These are phyloP conservation scores for Circaetus gallicus DNA, from an alignment of 2,113 vertebrate genomes.

Conservation along the genomic window DNA sequence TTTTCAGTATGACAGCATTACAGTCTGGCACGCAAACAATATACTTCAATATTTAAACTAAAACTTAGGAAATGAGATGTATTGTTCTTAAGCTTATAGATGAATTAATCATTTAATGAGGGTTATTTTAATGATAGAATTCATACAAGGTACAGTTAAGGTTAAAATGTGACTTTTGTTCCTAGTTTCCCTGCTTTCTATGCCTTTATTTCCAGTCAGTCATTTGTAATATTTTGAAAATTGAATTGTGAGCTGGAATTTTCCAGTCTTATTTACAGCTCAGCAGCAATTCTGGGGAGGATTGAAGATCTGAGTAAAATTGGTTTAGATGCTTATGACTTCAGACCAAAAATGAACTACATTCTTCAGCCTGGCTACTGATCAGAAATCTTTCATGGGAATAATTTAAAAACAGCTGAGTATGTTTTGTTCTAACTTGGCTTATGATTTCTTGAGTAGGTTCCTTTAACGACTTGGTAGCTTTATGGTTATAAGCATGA, in stretches of 20 bases:
- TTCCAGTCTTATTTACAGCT: not conserved
- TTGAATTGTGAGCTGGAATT: not conserved
- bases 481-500: not conserved
- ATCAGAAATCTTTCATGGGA: not conserved
- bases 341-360: not conserved
- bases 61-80: not conserved
- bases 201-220: not conserved
- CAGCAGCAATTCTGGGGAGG: not conserved
- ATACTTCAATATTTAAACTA: not conserved
- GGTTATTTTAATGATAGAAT: not conserved
- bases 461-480: not conserved
- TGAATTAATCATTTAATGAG: not conserved
- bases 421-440: not conserved
- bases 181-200: not conserved
- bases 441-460: not conserved
- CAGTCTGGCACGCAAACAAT: not conserved
- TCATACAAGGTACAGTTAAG: not conserved
- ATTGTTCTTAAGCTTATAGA: slow-evolving; percentile 12
- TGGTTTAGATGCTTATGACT: not conserved
- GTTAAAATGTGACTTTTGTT: not conserved
- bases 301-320: not conserved
- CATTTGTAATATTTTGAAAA: not conserved
- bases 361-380: not conserved
- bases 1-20: not conserved
- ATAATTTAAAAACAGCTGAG: not conserved